Conservation (phyloP, 92 coral and sea anemone species). For the Isaurus tuberculatus region DNA sequence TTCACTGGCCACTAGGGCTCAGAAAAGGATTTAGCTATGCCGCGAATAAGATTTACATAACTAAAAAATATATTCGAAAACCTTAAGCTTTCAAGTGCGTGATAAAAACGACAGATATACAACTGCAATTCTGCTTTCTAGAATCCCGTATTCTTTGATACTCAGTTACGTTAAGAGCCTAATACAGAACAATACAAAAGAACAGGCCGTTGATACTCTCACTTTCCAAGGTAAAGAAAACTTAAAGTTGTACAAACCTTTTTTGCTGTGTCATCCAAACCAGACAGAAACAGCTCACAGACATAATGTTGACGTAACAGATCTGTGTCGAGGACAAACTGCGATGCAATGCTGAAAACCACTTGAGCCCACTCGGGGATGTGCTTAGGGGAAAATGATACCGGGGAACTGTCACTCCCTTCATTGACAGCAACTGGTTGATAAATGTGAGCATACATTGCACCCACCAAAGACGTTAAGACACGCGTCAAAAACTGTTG, state of each 20-base stretch:
- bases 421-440: constrained; percentile 38
- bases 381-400: constrained; percentile 23
- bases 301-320: constrained; percentile 75
- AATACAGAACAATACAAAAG: no score
- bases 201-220: no score
- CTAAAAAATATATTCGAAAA: no score
- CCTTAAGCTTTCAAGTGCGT: no score
- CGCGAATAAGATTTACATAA: no score
- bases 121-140: no score
- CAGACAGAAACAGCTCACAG: constrained; percentile 82
- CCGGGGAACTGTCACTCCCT: constrained; percentile 45
- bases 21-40: no score
- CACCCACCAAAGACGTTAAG: constrained; percentile 64
- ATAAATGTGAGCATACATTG: constrained; percentile 45
- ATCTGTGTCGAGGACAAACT: constrained; percentile 85
- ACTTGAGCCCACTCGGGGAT: constrained; percentile 77
- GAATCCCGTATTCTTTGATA: no score
- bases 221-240: no score
- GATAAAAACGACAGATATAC: no score
- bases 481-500: constrained; percentile 76
- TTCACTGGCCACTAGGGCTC: no score
- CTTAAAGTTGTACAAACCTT: constrained; percentile 63
- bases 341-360: constrained; percentile 79
- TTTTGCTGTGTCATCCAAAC: constrained; percentile 76
- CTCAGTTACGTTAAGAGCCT: no score